Evolutionary conservation across 1,140 invertebrate species (phyloP), one percentile per base, ranked within the genome.

Genomic region (Apis cerana): DNA sequence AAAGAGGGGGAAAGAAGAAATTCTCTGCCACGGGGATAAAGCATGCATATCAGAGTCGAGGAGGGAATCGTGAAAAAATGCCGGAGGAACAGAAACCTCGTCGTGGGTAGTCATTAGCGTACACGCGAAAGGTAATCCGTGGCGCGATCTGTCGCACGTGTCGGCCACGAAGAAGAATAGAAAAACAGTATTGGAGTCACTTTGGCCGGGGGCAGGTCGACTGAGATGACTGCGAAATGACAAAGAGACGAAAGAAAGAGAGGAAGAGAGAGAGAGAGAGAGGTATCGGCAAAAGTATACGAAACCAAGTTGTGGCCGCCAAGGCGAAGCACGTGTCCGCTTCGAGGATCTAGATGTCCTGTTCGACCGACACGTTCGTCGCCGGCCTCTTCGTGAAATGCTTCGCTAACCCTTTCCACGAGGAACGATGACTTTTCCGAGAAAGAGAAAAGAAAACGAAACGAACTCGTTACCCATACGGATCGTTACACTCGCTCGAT

Each of bases 311-410:
- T n/a, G 71, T 61, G 86, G 82, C 81, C 75, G 61, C 61, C 33
- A 43, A 43, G 85, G 87, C 88, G 85, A 88, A 88, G 90, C 91
- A 92, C 89, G 90, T 89, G 84, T 91, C 83, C 75, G 76, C 48
- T 56, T 15, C 76, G 62, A 80, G 89, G 89, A 93, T 92, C 91
- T 92, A 92, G 91, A 92, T 92, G 91, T 88, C 69, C 33, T 56
- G 71, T 75, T 83, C 71, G 43, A 33, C 79, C 67, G 68, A 86
- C 89, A 88, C 86, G 87, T 91, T 91, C 90, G 87, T 91, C 89
- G 84, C 80, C 84, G 91, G 91, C 88, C 90, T 84, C 90, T 90
- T 84, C 90, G 89, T 90, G 90, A 92, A 92, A 84, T 90, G 88
- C 84, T 83, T 89, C 79, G 85, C 84, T 83, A 68, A 68, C 27